Conservation (phyloP, 2,113 vertebrate genomes). For the Crotalus horridus region DNA sequence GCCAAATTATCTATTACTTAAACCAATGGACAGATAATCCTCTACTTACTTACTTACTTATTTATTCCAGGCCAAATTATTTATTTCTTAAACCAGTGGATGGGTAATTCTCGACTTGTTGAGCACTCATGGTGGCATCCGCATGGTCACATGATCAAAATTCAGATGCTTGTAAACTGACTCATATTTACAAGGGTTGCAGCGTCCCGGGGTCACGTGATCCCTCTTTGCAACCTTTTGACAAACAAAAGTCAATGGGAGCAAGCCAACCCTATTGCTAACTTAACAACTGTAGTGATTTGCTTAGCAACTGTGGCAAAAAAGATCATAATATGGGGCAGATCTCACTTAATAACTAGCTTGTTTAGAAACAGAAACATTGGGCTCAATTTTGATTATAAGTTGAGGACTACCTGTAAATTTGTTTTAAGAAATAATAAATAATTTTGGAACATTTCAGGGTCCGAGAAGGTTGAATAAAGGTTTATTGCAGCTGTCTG, state of each 20-base stretch:
- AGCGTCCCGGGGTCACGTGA: neutral
- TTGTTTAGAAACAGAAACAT: neutral
- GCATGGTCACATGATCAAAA: neutral
- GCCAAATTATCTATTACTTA: too few species aligned
- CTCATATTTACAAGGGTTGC: neutral
- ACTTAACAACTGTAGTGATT: neutral
- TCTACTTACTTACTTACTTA: too few species aligned
- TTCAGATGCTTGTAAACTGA: neutral
- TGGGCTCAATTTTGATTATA: neutral
- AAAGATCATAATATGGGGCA: neutral
- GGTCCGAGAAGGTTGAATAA: neutral
- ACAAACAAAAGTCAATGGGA: neutral
- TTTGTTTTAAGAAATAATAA: neutral
- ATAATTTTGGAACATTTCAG: neutral
- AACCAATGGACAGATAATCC: too few species aligned
- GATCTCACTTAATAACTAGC: neutral
- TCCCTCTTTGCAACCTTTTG: neutral
- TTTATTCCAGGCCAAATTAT: too few species aligned
- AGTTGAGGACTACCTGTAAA: neutral
- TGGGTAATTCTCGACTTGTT: neutral
- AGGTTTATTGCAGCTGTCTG: neutral
- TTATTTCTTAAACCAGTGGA: neutral
- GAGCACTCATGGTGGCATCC: too few species aligned
- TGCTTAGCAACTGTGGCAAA: neutral
- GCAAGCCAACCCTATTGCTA: neutral